Base-by-base conservation (phyloP, 1,140 invertebrate genomes). In the Drosophila oshimai region DNA sequence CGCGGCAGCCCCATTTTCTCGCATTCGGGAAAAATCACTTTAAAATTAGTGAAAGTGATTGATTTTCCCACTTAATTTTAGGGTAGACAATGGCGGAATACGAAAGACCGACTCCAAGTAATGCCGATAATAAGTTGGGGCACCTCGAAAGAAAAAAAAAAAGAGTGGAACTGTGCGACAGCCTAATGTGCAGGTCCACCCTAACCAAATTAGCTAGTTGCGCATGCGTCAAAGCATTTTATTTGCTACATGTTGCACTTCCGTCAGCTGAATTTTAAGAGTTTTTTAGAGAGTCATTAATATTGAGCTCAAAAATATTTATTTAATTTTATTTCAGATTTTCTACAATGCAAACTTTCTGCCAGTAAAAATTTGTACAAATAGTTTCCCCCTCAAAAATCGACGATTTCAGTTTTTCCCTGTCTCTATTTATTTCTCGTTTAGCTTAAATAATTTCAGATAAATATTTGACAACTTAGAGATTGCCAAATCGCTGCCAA, bases 21-120 rank as follows among this genome's bases (percentile, higher is more conserved):
- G 75, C 61, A 61, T 60, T 72, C 31, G 53, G 49, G 65, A 53
- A 83, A 83, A 83, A 86, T 74, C 70, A 78, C 76, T 86, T 80
- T 80, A 72, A 84, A 84, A 84, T 84, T 84, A 84, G 80, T 84
- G 80, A 84, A 84, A 84, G 80, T 84, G 80, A 84, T 84, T 84
- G 80, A 84, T 84, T 84, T 84, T 84, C 51, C 53, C 80, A 86
- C 80, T 84, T 84, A 72, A 87, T 86, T 84, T 86, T 72, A 26
- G 45, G 74, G 36, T 65, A 83, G 69, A 67, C 76, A 78, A 60
- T 46, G 18, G 31, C 47, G 58, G 24, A 6, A 28, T 33, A 36
- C 37, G 29, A 49, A 41, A 42, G 7, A 7, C 15, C 7, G 5
- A 34, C 15, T 31, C 46, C 55, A 39, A 57, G 60, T 75, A 79